phyloP scores from a whole-genome alignment of 2,888 invertebrate species.

The Nemapogon koenigi region DNA sequence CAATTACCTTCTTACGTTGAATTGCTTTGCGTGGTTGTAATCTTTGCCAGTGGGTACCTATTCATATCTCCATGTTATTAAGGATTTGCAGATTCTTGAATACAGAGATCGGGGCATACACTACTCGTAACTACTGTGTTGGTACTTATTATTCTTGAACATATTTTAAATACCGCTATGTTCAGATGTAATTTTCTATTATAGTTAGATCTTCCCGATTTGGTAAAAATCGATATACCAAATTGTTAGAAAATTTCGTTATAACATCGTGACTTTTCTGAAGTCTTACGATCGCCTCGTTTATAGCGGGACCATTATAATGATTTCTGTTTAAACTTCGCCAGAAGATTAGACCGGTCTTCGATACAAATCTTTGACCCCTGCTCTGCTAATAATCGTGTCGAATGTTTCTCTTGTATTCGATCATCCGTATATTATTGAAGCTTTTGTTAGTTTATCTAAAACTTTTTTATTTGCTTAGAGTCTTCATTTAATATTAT shows the following conservation, averaged over 20 bases:
- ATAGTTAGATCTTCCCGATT: conserved; percentile 1
- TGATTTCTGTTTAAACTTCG: conserved; percentile 22
- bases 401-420: conserved; percentile 32
- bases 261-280: conserved; percentile 9
- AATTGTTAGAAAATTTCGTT: conserved; percentile 7
- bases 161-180: too few species aligned
- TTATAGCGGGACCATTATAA: conserved; percentile 17
- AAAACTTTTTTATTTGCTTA: conserved; percentile 6
- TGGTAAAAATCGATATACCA: too few species aligned
- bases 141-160: too few species aligned
- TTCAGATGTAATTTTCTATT: not conserved
- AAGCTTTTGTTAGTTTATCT: conserved; percentile 27
- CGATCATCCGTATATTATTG: conserved; percentile 34
- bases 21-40: conserved; percentile 8
- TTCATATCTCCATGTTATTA: not conserved
- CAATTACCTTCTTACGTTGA: conserved; percentile 11
- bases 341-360: conserved; percentile 26
- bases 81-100: not conserved
- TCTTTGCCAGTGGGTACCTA: too few species aligned
- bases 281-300: conserved; percentile 4
- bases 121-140: too few species aligned
- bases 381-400: conserved; percentile 49
- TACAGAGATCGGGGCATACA: too few species aligned
- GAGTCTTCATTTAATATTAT: too few species aligned
- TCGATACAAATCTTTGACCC: conserved; percentile 51